Evolutionary conservation across 2,113 vertebrate species (phyloP).

Genomic region (Solea senegalensis): DNA sequence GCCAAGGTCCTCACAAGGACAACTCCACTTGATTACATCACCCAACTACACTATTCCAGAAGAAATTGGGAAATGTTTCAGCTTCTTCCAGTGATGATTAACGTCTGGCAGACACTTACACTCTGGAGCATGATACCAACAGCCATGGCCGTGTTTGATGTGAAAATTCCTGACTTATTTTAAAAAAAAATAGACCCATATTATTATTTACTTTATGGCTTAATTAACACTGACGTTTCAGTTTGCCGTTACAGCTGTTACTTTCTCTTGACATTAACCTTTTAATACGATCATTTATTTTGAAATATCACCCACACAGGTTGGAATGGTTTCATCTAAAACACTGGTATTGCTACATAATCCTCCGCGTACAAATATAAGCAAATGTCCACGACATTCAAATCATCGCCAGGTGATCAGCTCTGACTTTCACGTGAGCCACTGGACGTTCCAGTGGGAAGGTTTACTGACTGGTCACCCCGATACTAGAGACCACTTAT

Average conservation of each 20-base stretch:
- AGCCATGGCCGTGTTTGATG: not conserved
- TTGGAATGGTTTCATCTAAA: too few species aligned
- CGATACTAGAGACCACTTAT: not conserved
- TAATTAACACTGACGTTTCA: too few species aligned
- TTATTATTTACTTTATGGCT: too few species aligned
- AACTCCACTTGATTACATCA: slow-evolving; percentile 35
- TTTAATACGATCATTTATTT: too few species aligned
- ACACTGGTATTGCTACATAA: too few species aligned
- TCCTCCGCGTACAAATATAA: too few species aligned
- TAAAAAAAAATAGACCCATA: too few species aligned
- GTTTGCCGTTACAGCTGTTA: too few species aligned
- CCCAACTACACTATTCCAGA: slow-evolving; percentile 43
- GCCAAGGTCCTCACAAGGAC: slow-evolving; percentile 11
- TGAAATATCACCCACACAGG: too few species aligned
- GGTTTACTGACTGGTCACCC: slow-evolving; percentile 1
- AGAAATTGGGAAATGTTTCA: slow-evolving; percentile 40
- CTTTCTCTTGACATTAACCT: too few species aligned
- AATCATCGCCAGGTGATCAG: not conserved
- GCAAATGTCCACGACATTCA: too few species aligned
- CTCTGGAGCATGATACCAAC: not conserved
- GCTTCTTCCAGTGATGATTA: slow-evolving; percentile 18
- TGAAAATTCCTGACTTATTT: too few species aligned
- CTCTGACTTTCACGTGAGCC: not conserved
- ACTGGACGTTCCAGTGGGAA: not conserved
- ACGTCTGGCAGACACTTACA: slow-evolving; percentile 4